phyloP scores from a whole-genome alignment of 1,140 invertebrate species.

The Parapsyche elsis region DNA sequence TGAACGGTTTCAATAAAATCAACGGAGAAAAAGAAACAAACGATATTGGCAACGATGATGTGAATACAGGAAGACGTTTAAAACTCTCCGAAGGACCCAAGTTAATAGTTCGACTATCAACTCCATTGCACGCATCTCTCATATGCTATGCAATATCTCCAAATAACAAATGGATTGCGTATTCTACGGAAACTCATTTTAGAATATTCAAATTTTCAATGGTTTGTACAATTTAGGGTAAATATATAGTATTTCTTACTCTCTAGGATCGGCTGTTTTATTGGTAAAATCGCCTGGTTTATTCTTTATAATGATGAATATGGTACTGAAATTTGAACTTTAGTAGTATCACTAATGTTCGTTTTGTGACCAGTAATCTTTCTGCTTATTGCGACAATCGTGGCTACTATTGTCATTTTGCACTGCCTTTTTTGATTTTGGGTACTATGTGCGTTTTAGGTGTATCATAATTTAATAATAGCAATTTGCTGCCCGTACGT shows the following conservation, averaged over 20 bases:
- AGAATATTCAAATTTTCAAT: constrained; percentile 75
- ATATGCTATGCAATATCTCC: constrained; percentile 75
- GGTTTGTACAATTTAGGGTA: constrained; percentile 59
- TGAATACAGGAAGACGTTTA: constrained; percentile 58
- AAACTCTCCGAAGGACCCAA: constrained; percentile 70
- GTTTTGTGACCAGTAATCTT: too few species aligned
- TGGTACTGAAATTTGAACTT: too few species aligned
- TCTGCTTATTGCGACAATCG: too few species aligned
- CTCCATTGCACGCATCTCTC: constrained; percentile 73
- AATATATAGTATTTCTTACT: background rate
- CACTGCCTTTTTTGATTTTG: too few species aligned
- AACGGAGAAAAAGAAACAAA: constrained; percentile 56
- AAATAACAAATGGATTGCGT: constrained; percentile 76
- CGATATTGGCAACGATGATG: constrained; percentile 41
- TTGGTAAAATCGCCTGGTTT: too few species aligned
- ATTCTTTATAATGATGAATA: too few species aligned
- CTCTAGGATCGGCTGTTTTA: too few species aligned
- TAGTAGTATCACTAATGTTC: too few species aligned
- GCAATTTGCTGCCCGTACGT: too few species aligned
- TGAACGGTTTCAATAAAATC: constrained; percentile 37
- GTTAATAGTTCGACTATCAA: constrained; percentile 73
- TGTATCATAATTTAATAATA: too few species aligned
- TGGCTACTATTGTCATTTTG: too few species aligned
- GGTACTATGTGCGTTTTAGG: too few species aligned
- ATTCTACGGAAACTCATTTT: constrained; percentile 75